Evolutionary conservation across 2,113 vertebrate genomes (phyloP).

Genomic region (Thymallus thymallus): DNA sequence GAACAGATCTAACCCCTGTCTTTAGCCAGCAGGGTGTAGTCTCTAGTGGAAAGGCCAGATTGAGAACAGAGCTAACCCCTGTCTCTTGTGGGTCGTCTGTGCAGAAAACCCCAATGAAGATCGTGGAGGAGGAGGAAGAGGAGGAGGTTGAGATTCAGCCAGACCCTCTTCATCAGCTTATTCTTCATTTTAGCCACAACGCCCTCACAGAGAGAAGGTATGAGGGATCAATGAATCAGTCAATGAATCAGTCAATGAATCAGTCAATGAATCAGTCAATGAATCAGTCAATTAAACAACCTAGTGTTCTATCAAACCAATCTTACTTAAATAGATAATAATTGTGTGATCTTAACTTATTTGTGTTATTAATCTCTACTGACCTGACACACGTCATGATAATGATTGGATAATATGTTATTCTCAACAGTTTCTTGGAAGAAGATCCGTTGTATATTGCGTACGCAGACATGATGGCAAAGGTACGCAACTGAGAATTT

Average conservation of each 20-base stretch:
- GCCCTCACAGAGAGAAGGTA: slow-evolving; percentile 95
- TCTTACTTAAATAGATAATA: no score
- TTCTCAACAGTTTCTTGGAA: slow-evolving; percentile 81
- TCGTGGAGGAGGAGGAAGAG: slow-evolving; percentile 88
- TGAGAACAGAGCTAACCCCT: slow-evolving; percentile 24
- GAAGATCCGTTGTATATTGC: slow-evolving; percentile 92
- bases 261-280: not conserved
- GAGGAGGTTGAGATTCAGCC: slow-evolving; percentile 85
- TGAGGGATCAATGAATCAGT: not conserved
- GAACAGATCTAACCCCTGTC: slow-evolving; percentile 28
- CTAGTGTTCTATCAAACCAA: no score
- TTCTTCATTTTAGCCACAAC: slow-evolving; percentile 94
- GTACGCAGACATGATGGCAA: slow-evolving; percentile 99
- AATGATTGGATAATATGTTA: not conserved
- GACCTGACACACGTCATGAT: no score
- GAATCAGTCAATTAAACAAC: not conserved
- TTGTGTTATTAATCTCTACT: no score
- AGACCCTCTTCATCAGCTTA: slow-evolving; percentile 95
- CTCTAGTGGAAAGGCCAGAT: not conserved
- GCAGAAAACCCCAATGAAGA: slow-evolving; percentile 86
- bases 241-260: not conserved
- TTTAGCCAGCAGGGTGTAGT: not conserved
- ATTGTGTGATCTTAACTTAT: no score
- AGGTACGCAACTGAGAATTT: slow-evolving; percentile 71
- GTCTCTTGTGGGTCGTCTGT: slow-evolving; percentile 55